Conservation (phyloP, 2,113 vertebrate genomes). For the Willisornis vidua region DNA sequence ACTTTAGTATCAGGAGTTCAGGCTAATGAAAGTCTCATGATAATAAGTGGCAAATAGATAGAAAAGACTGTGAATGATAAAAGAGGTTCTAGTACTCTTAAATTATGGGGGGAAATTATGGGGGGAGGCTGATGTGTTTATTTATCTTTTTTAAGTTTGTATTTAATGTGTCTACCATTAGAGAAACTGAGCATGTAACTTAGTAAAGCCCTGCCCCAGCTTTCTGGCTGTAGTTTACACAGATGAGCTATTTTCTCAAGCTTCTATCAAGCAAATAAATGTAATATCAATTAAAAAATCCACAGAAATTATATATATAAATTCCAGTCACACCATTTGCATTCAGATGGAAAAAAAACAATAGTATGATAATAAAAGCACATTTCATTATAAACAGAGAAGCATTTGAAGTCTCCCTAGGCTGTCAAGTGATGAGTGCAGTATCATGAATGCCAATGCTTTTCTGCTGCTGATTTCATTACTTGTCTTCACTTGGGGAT, state of each 20-base stretch:
- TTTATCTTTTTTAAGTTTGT: neutral
- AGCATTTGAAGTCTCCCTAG: neutral
- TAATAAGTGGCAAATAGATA: neutral
- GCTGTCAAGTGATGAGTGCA: neutral
- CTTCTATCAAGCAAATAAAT: neutral
- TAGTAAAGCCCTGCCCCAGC: neutral
- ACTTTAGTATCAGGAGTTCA: neutral
- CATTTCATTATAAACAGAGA: constrained; percentile 14
- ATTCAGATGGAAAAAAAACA: constrained; percentile 2
- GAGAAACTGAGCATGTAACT: neutral
- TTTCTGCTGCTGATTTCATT: constrained; percentile 12
- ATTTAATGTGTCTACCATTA: neutral
- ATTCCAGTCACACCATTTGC: neutral
- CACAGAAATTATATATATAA: neutral
- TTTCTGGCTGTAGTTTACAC: neutral
- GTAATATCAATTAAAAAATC: neutral
- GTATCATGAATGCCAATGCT: neutral
- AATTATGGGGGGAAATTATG: neutral
- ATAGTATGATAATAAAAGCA: neutral
- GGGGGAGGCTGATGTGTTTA: neutral
- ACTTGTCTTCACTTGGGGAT: neutral
- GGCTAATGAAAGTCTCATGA: neutral
- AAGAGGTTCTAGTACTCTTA: neutral
- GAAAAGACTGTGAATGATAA: neutral
- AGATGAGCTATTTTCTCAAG: neutral